phyloP scores from a whole-genome alignment of 2,797 vertebrate species.

The Urosaurus nigricauda region DNA sequence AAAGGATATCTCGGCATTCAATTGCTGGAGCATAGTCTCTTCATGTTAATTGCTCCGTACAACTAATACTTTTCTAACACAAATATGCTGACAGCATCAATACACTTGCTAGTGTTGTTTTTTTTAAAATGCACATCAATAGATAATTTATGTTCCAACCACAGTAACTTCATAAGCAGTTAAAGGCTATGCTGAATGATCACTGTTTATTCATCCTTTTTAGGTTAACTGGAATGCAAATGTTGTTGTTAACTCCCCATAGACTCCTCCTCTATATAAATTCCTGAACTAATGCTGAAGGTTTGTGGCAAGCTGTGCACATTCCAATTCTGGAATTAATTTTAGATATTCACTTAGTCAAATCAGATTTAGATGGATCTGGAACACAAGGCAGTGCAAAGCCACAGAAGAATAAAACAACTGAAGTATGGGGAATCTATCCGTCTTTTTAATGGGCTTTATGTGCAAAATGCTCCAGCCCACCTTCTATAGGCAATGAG shows the following conservation, averaged over 20 bases:
- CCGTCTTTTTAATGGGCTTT: no score
- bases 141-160: constrained; percentile 43
- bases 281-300: not conserved
- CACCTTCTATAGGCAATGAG: no score
- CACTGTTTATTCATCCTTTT: not conserved
- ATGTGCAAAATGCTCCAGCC: no score
- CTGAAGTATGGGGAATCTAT: not conserved
- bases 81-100: constrained; percentile 3
- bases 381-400: not conserved
- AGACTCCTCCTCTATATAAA: not conserved
- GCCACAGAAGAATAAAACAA: not conserved
- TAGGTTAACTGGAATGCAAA: not conserved
- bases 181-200: not conserved
- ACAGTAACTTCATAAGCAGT: not conserved
- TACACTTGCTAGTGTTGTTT: rapidly evolving
- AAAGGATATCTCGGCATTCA: not conserved
- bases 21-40: not conserved
- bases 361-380: not conserved
- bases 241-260: not conserved
- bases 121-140: not conserved
- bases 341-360: not conserved
- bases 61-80: not conserved
- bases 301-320: not conserved
- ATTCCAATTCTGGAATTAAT: not conserved
- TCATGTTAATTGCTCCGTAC: not conserved